Base-by-base conservation (phyloP, 2,888 invertebrate species). In the Mythimna lalbum region DNA sequence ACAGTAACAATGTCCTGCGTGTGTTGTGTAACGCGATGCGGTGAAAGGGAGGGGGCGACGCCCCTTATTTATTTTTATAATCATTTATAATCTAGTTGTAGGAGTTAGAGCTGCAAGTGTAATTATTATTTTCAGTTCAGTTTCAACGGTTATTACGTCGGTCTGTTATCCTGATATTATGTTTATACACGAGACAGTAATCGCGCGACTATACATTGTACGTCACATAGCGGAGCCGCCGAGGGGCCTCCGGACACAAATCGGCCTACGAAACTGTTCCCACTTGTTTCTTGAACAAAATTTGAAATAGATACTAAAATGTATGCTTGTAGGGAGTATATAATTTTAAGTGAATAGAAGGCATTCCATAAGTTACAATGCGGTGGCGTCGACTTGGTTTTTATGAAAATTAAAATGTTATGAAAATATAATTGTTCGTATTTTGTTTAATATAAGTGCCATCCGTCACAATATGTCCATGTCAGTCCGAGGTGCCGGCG, bases 31-130 rank as follows among this genome's bases (percentile, higher is more conserved):
- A 81, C 80, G 86, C 85, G 86, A 66, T 73, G 85, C 83, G 88
- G 91, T 88, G 88, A 88, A 84, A 90, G 92, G 92, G 90, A 89
- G 91, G 91, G 93, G 90, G 87, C 86, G 82, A 78, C 84, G 88
- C 90, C 93, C 93, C 94, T 92, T 95, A 95, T 95, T 95, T 95
- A 95, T 95, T 95, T 95, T 95, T 95, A 93, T 95, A 95, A 95
- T 94, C 94, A 92, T 95, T 95, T 94, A 94, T 95, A 94, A 92
- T 91, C 86, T 95, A 95, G 93, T 89, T 91, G 86, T 94, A 94
- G 92, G 91, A 90, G 90, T 91, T 91, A 91, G 89, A 90, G 89
- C 90, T 92, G 88, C 90, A 89, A 92, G 91, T 93, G 93, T 93
- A 89, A 90, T 90, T 90, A 81, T 80, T 88, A 87, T 85, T 87